Evolutionary conservation across 2,113 vertebrate genomes (phyloP).

Genomic region (Podarcis cretensis): DNA sequence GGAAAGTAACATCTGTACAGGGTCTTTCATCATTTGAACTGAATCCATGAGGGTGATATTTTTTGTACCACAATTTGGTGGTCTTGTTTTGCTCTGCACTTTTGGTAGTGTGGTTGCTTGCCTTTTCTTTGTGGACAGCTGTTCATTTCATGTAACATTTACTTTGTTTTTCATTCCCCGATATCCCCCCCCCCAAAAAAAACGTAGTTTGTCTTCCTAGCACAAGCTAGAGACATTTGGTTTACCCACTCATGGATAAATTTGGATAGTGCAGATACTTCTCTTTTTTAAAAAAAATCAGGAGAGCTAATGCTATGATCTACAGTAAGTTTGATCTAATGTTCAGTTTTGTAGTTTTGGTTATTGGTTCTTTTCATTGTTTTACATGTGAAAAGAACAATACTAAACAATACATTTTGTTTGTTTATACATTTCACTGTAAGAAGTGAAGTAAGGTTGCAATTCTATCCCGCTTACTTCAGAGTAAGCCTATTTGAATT

Average conservation of each 20-base stretch:
- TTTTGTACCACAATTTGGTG: not conserved
- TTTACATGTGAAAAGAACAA: not conserved
- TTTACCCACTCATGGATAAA: not conserved
- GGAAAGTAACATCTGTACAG: not conserved
- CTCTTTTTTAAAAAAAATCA: not conserved
- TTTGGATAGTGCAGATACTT: not conserved
- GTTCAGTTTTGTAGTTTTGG: not conserved
- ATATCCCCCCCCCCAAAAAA: not conserved
- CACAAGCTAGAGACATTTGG: not conserved
- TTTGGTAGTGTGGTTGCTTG: not conserved
- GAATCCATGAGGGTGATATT: not conserved
- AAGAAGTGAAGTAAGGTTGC: too few species aligned
- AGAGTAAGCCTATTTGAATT: not conserved
- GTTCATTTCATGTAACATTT: not conserved
- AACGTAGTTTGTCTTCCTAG: not conserved
- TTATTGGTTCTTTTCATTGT: not conserved
- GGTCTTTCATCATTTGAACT: not conserved
- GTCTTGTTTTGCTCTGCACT: not conserved
- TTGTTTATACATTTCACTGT: too few species aligned
- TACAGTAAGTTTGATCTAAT: not conserved
- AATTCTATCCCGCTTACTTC: not conserved
- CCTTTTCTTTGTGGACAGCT: not conserved
- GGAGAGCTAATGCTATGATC: not conserved
- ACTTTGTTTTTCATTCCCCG: not conserved
- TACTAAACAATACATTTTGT: too few species aligned